Evolutionary conservation across 2,797 vertebrate genomes (phyloP).

Genomic region (Melanotaenia trifasciata): DNA sequence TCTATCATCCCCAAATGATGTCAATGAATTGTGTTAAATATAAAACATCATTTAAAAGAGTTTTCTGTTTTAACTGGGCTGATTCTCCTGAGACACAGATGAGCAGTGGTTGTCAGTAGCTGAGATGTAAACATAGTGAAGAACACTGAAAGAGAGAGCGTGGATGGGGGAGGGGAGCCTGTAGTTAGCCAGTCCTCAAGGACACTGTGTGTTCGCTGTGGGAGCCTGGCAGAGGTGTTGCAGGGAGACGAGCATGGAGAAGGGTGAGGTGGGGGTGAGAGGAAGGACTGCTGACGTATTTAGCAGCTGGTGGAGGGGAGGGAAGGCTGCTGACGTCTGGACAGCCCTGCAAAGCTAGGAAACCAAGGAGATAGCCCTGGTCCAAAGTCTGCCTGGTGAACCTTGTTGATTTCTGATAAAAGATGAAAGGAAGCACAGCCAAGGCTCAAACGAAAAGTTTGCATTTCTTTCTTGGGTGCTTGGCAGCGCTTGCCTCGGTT

Average conservation of each 20-base stretch:
- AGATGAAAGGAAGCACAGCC: conserved; percentile 51
- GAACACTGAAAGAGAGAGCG: conserved; percentile 18
- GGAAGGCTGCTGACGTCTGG: conserved; percentile 76
- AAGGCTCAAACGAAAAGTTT: conserved; percentile 50
- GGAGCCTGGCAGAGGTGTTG: conserved; percentile 73
- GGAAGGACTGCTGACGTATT: conserved; percentile 78
- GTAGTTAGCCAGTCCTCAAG: conserved; percentile 73
- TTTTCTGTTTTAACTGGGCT: background rate
- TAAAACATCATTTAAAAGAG: background rate
- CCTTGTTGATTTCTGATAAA: conserved; percentile 60
- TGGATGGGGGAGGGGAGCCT: conserved; percentile 41
- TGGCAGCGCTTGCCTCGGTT: conserved; percentile 33
- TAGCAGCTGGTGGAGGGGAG: conserved; percentile 52
- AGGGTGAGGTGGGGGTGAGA: conserved; percentile 27
- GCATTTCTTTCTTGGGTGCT: conserved; percentile 44
- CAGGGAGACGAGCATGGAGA: conserved; percentile 61
- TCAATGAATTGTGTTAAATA: no score
- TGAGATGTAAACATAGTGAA: conserved; percentile 41
- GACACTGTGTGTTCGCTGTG: conserved; percentile 64
- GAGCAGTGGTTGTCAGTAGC: conserved; percentile 19
- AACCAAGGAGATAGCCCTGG: conserved; percentile 71
- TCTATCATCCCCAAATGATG: no score
- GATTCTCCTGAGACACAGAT: conserved; percentile 2
- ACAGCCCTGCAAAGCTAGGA: conserved; percentile 78
- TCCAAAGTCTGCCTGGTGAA: conserved; percentile 69